These are phyloP conservation scores for Mus spicilegus DNA, from an alignment of 2,113 vertebrate species.

Conservation along the genomic window DNA sequence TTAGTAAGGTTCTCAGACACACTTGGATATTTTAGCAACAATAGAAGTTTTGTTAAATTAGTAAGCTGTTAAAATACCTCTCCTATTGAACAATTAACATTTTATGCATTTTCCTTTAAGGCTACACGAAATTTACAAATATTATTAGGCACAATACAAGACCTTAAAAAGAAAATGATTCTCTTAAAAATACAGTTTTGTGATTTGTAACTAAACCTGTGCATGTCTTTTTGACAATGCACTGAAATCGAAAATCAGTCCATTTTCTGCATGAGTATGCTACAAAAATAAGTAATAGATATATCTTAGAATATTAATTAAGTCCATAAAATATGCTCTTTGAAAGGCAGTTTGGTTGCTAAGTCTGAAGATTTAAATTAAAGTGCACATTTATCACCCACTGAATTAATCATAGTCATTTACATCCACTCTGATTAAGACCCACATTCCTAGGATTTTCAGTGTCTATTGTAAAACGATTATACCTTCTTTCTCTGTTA, in stretches of 20 bases:
- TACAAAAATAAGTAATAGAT: not conserved
- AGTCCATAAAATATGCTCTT: not conserved
- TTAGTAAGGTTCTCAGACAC: constrained; percentile 46
- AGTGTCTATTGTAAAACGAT: not conserved
- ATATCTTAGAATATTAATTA: constrained; percentile 17
- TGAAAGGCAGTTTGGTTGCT: not conserved
- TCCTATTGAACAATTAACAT: constrained; percentile 45
- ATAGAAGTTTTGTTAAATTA: constrained; percentile 58
- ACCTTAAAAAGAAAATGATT: constrained; percentile 48
- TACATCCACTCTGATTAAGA: not conserved
- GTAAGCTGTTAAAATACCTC: constrained; percentile 57
- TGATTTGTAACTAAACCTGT: constrained; percentile 38
- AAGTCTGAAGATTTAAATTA: not conserved
- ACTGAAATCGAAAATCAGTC: constrained; percentile 20
- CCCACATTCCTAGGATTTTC: not conserved
- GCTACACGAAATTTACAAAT: constrained; percentile 58
- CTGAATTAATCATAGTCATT: not conserved
- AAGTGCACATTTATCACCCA: not conserved
- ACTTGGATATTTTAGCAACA: constrained; percentile 50
- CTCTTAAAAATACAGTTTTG: constrained; percentile 18
- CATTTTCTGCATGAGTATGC: not conserved
- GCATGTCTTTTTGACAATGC: not conserved
- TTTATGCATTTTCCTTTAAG: constrained; percentile 61
- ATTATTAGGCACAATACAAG: constrained; percentile 1
- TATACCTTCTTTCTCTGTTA: not conserved